Evolutionary conservation across 2,797 vertebrate species (phyloP), one percentile per base, ranked within the genome.

Genomic region (Champsocephalus gunnari): DNA sequence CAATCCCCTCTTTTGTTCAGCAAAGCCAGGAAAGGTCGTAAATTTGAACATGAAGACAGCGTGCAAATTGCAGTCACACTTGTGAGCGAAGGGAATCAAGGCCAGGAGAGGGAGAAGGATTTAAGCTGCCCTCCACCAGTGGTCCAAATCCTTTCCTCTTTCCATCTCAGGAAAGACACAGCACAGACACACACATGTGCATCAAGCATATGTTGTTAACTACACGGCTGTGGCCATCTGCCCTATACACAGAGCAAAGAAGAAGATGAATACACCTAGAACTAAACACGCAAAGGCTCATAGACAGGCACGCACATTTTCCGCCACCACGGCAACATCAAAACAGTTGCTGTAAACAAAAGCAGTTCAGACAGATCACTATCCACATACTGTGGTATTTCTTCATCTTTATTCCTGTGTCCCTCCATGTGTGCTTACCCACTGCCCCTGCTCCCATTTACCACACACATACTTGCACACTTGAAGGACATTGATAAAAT

Each of bases 41-140:
- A 91, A 94, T 94, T 84, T 87, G 72, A 93, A 92, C 90, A 89
- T 89, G 92, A 90, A 94, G 93, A 94, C 94, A 94, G 91, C 76
- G 85, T 65, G 82, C 92, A 95, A 95, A 94, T 94, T 94, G 89
- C 85, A 93, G 93, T 94, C 93, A 93, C 93, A 94, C 92, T 94
- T 91, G 78, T 43, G 32, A 87, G 83, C 34, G 34, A 68, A 77
- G 75, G 67, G 84, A 93, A 89, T 89, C 90, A 93, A 91, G 81
- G 88, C 89, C 90, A 87, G 68, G 73, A 77, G 74, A 85, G 67
- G 74, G 78, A 83, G 73, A 56, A 61, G 80, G 90, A 92, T 90
- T 91, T 86, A 89, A 66, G 70, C 82, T 67, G 86, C 73, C 66
- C 84, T 84, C 77, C 70, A 56, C 80, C 53, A 80, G 44, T 67